phyloP scores from a whole-genome alignment of 2,113 vertebrate genomes.

The Oreochromis aureus region DNA sequence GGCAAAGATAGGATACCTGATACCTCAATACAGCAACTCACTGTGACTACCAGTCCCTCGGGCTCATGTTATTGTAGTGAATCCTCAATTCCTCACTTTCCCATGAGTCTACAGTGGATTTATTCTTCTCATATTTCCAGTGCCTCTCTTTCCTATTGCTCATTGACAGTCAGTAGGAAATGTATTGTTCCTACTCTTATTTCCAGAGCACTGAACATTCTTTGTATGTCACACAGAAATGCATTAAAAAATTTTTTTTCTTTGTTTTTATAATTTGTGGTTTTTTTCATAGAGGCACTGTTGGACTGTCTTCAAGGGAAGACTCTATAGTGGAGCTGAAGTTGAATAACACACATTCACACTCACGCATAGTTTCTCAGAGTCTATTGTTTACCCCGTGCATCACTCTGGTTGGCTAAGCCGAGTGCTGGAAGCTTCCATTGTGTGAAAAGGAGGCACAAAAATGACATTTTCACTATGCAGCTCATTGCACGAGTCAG shows the following conservation, averaged over 20 bases:
- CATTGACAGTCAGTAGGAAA: conserved; percentile 16
- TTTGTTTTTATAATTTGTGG: background rate
- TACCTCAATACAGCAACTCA: background rate
- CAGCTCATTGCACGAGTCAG: background rate
- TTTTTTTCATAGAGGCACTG: background rate
- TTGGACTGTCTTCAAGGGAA: background rate
- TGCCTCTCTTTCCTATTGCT: background rate
- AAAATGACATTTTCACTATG: background rate
- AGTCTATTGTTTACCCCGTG: conserved; percentile 63
- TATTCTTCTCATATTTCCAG: conserved; percentile 44
- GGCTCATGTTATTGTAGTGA: conserved; percentile 16
- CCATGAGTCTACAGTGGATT: conserved; percentile 50
- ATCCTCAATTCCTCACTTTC: conserved; percentile 37
- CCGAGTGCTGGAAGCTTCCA: conserved; percentile 50
- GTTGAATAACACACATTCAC: conserved; percentile 10
- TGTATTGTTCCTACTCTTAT: background rate
- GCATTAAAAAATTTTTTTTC: background rate
- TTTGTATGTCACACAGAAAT: background rate
- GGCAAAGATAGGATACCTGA: conserved; percentile 5
- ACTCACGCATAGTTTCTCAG: conserved; percentile 18
- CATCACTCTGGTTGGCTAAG: conserved; percentile 43
- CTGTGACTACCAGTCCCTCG: background rate
- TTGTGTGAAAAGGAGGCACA: conserved; percentile 49
- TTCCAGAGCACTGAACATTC: background rate
- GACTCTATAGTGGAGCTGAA: background rate